Conservation (phyloP, 1,140 invertebrate species). For the Leguminivora glycinivorella region DNA sequence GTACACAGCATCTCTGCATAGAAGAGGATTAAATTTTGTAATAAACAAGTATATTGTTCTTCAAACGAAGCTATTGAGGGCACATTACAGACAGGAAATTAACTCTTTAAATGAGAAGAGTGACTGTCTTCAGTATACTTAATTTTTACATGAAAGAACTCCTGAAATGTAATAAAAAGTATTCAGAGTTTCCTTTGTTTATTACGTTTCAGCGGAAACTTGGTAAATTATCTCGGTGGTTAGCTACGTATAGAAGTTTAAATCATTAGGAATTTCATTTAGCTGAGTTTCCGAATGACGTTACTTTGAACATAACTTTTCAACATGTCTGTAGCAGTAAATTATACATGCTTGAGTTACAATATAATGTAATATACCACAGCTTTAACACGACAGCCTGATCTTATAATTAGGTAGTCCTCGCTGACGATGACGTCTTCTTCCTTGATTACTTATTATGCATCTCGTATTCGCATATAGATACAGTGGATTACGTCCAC, state of each 20-base stretch:
- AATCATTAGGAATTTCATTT: conserved; percentile 42
- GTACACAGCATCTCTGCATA: conserved; percentile 34
- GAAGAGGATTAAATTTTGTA: conserved; percentile 37
- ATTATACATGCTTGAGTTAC: neutral
- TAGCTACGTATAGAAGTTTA: conserved; percentile 24
- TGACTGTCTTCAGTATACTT: conserved; percentile 31
- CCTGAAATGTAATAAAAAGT: conserved; percentile 17
- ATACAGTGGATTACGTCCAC: too few relatives aligned
- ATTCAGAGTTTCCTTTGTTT: conserved; percentile 25
- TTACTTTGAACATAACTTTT: conserved; percentile 47
- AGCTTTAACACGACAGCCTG: too few relatives aligned
- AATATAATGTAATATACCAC: too few relatives aligned
- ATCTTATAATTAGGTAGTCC: too few relatives aligned
- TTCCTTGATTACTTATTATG: too few relatives aligned
- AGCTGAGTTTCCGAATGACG: conserved; percentile 39
- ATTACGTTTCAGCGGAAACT: conserved; percentile 18
- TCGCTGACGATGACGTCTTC: too few relatives aligned
- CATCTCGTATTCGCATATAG: too few relatives aligned
- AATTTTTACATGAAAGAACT: conserved; percentile 3
- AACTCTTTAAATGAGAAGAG: conserved; percentile 45
- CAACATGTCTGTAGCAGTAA: conserved; percentile 39
- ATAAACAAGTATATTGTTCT: conserved; percentile 37
- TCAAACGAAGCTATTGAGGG: conserved; percentile 33
- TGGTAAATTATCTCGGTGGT: conserved; percentile 27
- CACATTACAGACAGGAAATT: conserved; percentile 34